Conservation (phyloP, 1,140 invertebrate species). For the Atta texana region DNA sequence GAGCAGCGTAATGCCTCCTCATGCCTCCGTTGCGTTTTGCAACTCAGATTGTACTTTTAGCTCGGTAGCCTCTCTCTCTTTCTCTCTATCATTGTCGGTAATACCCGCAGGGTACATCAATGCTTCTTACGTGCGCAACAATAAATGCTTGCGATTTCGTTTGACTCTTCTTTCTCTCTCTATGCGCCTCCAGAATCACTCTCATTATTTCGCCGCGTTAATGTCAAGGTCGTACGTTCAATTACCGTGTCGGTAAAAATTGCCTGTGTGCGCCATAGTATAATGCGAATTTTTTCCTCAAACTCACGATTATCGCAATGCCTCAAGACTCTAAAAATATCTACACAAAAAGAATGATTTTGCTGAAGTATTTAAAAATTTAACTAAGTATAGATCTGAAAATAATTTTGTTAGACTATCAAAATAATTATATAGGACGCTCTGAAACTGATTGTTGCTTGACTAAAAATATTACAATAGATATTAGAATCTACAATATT, state of each 20-base stretch:
- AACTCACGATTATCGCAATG: conserved; percentile 26
- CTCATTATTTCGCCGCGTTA: conserved; percentile 46
- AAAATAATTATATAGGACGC: too few relatives aligned
- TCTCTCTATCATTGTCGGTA: conserved; percentile 62
- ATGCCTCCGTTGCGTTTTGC: conserved; percentile 71
- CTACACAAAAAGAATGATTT: too few relatives aligned
- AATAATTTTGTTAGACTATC: too few relatives aligned
- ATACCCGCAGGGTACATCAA: conserved; percentile 66
- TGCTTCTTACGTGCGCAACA: conserved; percentile 67
- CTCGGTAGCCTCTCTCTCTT: conserved; percentile 2
- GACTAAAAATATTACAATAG: too few relatives aligned
- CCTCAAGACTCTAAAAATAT: conserved; percentile 6
- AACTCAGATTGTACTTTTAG: conserved; percentile 73
- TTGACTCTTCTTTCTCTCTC: conserved; percentile 26
- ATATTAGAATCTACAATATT: too few relatives aligned
- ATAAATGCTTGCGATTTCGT: conserved; percentile 68
- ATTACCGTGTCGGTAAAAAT: conserved; percentile 58
- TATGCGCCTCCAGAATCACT: conserved; percentile 21
- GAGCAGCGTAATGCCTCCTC: conserved; percentile 70
- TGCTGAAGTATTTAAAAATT: too few relatives aligned
- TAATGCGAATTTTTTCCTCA: conserved; percentile 1
- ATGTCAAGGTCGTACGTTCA: conserved; percentile 54
- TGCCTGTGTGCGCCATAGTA: background rate
- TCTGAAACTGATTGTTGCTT: too few relatives aligned
- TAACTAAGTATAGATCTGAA: too few relatives aligned